Evolutionary conservation across 2,113 vertebrate genomes (phyloP).

Genomic region (Harpagus bidentatus): DNA sequence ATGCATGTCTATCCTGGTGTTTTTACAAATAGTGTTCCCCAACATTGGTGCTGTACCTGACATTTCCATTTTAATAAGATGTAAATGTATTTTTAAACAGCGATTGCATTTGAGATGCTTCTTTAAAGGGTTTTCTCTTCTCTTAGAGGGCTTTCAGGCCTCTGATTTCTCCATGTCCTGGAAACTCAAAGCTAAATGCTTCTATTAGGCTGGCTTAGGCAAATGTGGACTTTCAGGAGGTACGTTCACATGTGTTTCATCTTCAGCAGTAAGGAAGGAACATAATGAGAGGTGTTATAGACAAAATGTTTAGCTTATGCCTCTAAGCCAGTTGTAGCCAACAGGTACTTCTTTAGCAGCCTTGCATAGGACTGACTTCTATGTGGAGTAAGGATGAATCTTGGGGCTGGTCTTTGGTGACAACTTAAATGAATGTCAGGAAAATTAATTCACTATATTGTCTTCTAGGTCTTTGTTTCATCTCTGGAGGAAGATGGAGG

Average conservation of each 20-base stretch:
- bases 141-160: background rate
- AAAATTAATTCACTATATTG: background rate
- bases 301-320: background rate
- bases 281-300: background rate
- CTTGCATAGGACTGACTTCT: background rate
- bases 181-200: background rate
- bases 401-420: background rate
- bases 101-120: fast-evolving
- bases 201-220: background rate
- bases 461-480: background rate
- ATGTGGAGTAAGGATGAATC: background rate
- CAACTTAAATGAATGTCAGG: background rate
- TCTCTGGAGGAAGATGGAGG: background rate
- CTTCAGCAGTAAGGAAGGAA: background rate
- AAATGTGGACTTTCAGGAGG: background rate
- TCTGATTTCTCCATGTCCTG: background rate
- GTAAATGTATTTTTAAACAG: background rate
- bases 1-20: background rate
- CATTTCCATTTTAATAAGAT: background rate
- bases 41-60: background rate
- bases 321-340: background rate
- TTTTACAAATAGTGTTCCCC: background rate
- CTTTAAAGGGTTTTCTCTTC: background rate
- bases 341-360: background rate
- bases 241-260: fast-evolving